Evolutionary conservation across 2,113 vertebrate genomes (phyloP).

Genomic region (Paracanthobrama guichenoti): DNA sequence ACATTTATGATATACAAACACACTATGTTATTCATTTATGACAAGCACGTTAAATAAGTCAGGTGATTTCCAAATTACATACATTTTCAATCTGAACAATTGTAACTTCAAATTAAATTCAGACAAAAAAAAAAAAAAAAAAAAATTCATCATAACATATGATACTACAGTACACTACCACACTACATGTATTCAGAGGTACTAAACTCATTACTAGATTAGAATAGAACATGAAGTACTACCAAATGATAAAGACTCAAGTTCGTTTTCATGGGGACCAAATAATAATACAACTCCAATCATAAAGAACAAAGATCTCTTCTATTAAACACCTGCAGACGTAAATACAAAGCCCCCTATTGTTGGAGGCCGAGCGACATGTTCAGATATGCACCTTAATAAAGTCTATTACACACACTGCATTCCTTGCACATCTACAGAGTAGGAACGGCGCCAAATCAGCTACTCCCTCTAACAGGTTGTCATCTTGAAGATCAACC

Average conservation of each 20-base stretch:
- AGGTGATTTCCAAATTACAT: background rate
- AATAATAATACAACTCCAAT: background rate
- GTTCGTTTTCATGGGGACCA: background rate
- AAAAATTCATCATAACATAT: background rate
- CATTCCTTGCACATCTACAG: constrained; percentile 8
- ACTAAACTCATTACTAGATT: background rate
- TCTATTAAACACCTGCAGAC: background rate
- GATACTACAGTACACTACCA: background rate
- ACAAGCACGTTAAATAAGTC: background rate
- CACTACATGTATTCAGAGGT: background rate
- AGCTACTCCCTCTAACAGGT: background rate
- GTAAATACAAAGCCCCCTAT: background rate
- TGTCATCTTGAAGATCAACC: background rate
- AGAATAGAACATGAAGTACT: background rate
- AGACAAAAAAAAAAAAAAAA: no score
- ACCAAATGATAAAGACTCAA: background rate
- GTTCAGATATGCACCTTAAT: constrained; percentile 31
- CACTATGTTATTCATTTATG: no score
- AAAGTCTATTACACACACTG: background rate
- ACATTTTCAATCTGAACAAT: background rate
- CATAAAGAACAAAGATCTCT: background rate
- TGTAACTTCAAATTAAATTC: background rate
- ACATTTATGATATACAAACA: background rate
- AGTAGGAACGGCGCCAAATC: background rate
- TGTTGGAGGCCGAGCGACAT: background rate